Evolutionary conservation across 2,888 invertebrate species (phyloP), one percentile per base, ranked within the genome.

Genomic region (Drosophila niveifrons): DNA sequence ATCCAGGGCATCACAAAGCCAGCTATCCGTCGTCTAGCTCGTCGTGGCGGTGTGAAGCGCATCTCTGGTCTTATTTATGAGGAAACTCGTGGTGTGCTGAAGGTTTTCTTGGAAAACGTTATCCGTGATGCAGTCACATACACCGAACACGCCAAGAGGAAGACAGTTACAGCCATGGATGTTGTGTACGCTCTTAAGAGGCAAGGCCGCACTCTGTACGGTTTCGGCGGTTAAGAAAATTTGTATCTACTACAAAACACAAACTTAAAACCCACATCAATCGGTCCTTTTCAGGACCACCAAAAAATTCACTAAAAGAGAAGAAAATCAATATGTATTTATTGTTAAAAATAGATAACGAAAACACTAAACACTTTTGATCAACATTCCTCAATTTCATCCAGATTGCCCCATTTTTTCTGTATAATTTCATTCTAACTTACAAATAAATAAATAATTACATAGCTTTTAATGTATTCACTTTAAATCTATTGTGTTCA

Each of bases 141-240:
- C 92, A 96, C 96, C 0, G 96, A 96, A 89, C 96, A 96, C 90
- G 96, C 96, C 23, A 96, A 96, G 92, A 93, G 96, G 80, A 96
- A 97, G 93, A 96, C 96, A 1, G 96, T 96, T 51, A 96, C 96
- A 0, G 96, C 96, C n/a, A 96, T 96, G 96, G 96, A 96, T 81
- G 95, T 96, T 23, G 23, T 96, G 52, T 96, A 96, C 90, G 96
- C 96, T n/a, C 90, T 96, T 85, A 96, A 96, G 90, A 93, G 96
- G 39, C 96, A 96, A 93, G 96, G 96, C 1, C 93, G 96, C 77
- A 96, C 96, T 62, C 91, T 96, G 13, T 96, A 96, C 91, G 66
- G 66, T 11, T 66, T 65, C 43, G 67, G 67, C 52, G 65, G 67
- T 29, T 68, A 58, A 31, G n/a, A 39, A 48, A 2, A 13, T 44